Percentiles rank a stretch among this genome's conserved stretches.
Conservation (phyloP, 2,797 vertebrate genomes). For the Numenius phaeopus region DNA sequence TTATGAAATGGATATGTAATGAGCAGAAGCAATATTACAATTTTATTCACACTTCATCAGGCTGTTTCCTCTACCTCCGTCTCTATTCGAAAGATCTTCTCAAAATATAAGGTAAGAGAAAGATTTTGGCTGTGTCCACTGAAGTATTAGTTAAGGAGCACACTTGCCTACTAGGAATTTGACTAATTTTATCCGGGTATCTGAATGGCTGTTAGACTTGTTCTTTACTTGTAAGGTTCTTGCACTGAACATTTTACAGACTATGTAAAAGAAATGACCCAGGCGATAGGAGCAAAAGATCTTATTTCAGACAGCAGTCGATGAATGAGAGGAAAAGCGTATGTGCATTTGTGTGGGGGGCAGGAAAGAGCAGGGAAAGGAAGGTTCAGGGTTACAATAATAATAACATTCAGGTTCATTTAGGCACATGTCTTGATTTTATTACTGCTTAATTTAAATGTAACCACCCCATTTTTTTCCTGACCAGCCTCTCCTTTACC, state of each 20-base stretch:
- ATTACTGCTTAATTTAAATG: neutral
- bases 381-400: constrained; percentile 12
- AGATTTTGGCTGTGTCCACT: neutral
- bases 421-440: neutral
- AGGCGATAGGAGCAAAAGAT: neutral
- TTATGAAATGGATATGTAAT: neutral
- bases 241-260: neutral
- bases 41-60: neutral
- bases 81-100: neutral
- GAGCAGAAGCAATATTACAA: neutral
- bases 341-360: neutral
- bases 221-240: neutral
- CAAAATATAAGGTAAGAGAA: neutral
- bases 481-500: neutral
- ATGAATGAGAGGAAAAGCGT: neutral
- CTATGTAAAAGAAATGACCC: neutral
- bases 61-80: neutral
- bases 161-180: neutral
- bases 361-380: neutral
- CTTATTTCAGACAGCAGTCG: neutral
- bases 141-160: neutral
- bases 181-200: neutral
- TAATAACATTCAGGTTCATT: neutral
- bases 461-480: rapidly evolving
- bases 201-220: neutral